Conservation (phyloP, 2,888 invertebrate genomes). For the Andrena chrysosceles region DNA sequence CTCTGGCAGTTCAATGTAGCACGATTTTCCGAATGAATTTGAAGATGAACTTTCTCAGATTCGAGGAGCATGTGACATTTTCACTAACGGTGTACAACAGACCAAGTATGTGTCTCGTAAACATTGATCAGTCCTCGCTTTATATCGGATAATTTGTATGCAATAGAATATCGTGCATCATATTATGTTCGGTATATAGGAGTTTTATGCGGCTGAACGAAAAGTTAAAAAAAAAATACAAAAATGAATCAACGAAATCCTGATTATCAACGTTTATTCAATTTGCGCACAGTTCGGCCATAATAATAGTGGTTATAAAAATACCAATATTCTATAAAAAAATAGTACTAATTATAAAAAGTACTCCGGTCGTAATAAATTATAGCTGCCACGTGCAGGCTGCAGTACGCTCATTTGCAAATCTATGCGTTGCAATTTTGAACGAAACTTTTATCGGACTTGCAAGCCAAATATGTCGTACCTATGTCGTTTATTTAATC, state of each 20-base stretch:
- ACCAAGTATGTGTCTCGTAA: background rate
- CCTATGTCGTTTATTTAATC: constrained; percentile 20
- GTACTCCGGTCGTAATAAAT: constrained; percentile 36
- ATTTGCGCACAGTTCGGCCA: constrained; percentile 46
- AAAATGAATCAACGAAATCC: constrained; percentile 50
- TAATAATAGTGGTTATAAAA: constrained; percentile 57
- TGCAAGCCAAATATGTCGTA: constrained; percentile 28
- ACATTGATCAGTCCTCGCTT: background rate
- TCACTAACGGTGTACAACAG: constrained; percentile 11
- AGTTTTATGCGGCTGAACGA: background rate
- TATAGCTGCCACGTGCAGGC: constrained; percentile 23
- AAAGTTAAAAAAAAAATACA: constrained; percentile 6
- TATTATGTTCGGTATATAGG: background rate
- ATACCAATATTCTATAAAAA: constrained; percentile 47
- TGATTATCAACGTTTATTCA: constrained; percentile 57
- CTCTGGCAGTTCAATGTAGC: background rate
- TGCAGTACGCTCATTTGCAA: constrained; percentile 23
- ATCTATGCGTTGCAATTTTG: constrained; percentile 19
- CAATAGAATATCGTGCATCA: background rate
- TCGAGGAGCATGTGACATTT: no score
- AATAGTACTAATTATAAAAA: constrained; percentile 44
- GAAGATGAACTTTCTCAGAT: background rate
- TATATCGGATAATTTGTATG: background rate
- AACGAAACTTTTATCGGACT: constrained; percentile 28
- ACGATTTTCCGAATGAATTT: background rate